Evolutionary conservation across 2,797 vertebrate species (phyloP).

Genomic region (Limosa lapponica): DNA sequence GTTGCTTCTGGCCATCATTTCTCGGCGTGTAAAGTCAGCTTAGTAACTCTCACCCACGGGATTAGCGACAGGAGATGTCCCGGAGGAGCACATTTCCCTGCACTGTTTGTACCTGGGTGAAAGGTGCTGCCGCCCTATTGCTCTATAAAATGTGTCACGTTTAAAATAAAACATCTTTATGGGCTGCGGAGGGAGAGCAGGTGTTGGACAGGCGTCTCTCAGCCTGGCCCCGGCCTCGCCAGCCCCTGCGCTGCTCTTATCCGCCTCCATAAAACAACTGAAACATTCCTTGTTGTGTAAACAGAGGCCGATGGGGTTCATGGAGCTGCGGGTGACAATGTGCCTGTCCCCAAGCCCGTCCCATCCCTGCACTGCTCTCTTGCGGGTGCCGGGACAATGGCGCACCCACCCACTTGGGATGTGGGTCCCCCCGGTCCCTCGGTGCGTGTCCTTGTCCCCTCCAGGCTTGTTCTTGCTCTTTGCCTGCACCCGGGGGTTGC

Average conservation of each 20-base stretch:
- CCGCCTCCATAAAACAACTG: slow-evolving; percentile 56
- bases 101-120: slow-evolving; percentile 8
- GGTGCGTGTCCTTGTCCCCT: background rate
- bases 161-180: slow-evolving; percentile 35
- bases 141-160: background rate
- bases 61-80: background rate
- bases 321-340: background rate
- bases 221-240: background rate
- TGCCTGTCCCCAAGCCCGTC: background rate
- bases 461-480: rapidly evolving
- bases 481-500: background rate
- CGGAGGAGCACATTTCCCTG: background rate
- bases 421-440: background rate
- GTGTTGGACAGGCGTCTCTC: background rate
- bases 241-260: background rate
- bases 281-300: slow-evolving; percentile 55
- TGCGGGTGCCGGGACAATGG: rapidly evolving
- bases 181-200: background rate
- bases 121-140: background rate
- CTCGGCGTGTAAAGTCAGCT: background rate
- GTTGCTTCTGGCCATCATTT: slow-evolving; percentile 21
- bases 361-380: background rate
- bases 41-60: background rate
- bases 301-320: slow-evolving; percentile 8
- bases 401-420: background rate